These are phyloP conservation scores for Sisor rabdophorus DNA, from an alignment of 2,113 vertebrate genomes.

Conservation along the genomic window DNA sequence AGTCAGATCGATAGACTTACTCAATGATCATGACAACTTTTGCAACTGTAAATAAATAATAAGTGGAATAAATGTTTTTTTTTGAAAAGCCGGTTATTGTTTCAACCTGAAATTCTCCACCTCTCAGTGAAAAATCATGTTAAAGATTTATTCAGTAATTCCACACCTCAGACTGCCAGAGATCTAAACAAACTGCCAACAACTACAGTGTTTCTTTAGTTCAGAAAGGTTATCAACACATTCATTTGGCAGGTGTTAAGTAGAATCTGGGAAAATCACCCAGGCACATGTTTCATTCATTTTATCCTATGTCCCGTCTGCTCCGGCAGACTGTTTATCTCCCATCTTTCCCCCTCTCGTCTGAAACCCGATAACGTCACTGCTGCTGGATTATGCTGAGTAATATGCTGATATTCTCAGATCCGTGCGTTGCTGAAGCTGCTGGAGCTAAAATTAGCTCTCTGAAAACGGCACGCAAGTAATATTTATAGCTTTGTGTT, in stretches of 20 bases:
- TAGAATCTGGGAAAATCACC: slow-evolving; percentile 13
- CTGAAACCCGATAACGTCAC: slow-evolving; percentile 33
- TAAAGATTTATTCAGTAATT: neutral
- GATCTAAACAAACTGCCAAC: neutral
- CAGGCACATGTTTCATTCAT: slow-evolving; percentile 29
- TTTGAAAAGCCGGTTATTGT: neutral
- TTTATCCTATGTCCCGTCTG: slow-evolving; percentile 13
- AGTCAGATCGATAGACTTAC: too few relatives aligned
- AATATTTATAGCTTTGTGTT: slow-evolving; percentile 32
- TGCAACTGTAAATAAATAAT: neutral
- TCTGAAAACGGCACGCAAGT: slow-evolving; percentile 14
- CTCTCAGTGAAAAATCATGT: neutral
- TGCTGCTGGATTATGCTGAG: slow-evolving; percentile 24
- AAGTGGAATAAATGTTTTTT: neutral
- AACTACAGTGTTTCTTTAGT: neutral
- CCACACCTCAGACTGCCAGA: neutral
- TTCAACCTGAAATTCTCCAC: neutral
- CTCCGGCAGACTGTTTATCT: slow-evolving; percentile 27
- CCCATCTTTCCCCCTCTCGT: slow-evolving; percentile 2
- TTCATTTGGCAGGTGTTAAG: slow-evolving; percentile 18
- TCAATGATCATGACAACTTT: neutral
- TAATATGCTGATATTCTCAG: slow-evolving; percentile 30
- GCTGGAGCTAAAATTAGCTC: slow-evolving; percentile 37
- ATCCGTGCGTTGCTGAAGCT: slow-evolving; percentile 32
- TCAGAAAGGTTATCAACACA: slow-evolving; percentile 17